phyloP scores from a whole-genome alignment of 2,113 vertebrate species.

The Pleuronectes platessa region DNA sequence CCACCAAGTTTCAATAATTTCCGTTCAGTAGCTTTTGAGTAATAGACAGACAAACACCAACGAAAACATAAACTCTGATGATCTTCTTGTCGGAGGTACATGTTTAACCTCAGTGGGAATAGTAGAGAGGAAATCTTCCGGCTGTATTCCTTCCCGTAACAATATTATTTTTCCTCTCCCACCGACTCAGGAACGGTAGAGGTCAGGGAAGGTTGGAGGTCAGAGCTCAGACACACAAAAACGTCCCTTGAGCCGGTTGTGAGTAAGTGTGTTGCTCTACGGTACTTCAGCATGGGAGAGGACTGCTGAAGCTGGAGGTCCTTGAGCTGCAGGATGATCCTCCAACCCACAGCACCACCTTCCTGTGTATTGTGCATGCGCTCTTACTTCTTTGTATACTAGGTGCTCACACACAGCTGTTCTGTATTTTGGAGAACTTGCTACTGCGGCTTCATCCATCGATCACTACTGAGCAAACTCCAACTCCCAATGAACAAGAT shows the following conservation, averaged over 20 bases:
- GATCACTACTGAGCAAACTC: too few relatives aligned
- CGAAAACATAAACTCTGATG: too few relatives aligned
- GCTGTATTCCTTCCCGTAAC: slow-evolving; percentile 40
- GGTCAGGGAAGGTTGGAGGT: slow-evolving; percentile 47
- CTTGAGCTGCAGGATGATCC: not conserved
- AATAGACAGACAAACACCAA: too few relatives aligned
- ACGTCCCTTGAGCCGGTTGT: not conserved
- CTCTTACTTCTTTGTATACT: not conserved
- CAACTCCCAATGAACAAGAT: too few relatives aligned
- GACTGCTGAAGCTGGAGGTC: not conserved
- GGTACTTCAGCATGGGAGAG: not conserved
- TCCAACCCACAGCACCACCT: not conserved
- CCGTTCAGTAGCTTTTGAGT: too few relatives aligned
- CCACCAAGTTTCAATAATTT: too few relatives aligned
- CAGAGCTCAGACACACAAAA: slow-evolving; percentile 11
- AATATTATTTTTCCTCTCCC: slow-evolving; percentile 4
- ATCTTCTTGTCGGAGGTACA: not conserved
- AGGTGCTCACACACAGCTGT: too few relatives aligned
- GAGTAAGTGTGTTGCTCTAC: not conserved
- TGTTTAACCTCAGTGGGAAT: not conserved
- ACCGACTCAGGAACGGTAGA: not conserved
- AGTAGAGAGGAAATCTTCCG: not conserved
- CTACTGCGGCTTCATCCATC: too few relatives aligned
- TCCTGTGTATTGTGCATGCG: too few relatives aligned
- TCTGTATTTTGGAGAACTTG: too few relatives aligned